Evolutionary conservation across 2,113 vertebrate species (phyloP).

Genomic region (Thryonomys swinderianus): DNA sequence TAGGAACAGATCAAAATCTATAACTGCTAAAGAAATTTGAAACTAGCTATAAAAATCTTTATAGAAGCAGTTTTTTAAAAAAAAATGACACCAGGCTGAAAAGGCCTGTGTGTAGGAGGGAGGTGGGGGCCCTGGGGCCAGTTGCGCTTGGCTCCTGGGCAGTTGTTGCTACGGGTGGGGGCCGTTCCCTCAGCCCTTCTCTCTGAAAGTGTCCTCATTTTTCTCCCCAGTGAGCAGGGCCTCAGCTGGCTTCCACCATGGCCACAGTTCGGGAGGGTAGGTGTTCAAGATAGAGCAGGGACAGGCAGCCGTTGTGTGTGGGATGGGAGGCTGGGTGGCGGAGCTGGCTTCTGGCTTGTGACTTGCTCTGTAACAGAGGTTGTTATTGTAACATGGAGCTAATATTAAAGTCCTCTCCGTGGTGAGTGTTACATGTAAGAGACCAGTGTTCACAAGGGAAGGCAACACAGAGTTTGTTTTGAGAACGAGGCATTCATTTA

Average conservation of each 20-base stretch:
- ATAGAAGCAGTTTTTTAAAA: slow-evolving; percentile 48
- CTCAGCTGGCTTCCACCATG: neutral
- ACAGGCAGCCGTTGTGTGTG: neutral
- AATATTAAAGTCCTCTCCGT: slow-evolving; percentile 45
- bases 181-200: neutral
- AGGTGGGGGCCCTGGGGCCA: neutral
- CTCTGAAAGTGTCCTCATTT: neutral
- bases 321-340: neutral
- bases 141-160: neutral
- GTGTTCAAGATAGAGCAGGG: neutral
- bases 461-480: slow-evolving; percentile 60
- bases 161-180: neutral
- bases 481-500: slow-evolving; percentile 56
- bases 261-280: neutral
- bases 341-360: slow-evolving; percentile 15
- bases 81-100: slow-evolving; percentile 7
- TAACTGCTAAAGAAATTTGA: slow-evolving; percentile 34
- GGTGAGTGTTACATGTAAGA: slow-evolving; percentile 56
- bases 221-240: neutral
- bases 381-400: slow-evolving; percentile 67
- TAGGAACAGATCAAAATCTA: slow-evolving; percentile 60
- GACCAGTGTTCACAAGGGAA: slow-evolving; percentile 59
- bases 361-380: slow-evolving; percentile 60
- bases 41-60: slow-evolving; percentile 69
- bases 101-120: slow-evolving; percentile 55